Percentiles rank a stretch among this genome's conserved stretches.
Conservation (phyloP, 2,888 invertebrate genomes). For the Melinopterus prodromus region DNA sequence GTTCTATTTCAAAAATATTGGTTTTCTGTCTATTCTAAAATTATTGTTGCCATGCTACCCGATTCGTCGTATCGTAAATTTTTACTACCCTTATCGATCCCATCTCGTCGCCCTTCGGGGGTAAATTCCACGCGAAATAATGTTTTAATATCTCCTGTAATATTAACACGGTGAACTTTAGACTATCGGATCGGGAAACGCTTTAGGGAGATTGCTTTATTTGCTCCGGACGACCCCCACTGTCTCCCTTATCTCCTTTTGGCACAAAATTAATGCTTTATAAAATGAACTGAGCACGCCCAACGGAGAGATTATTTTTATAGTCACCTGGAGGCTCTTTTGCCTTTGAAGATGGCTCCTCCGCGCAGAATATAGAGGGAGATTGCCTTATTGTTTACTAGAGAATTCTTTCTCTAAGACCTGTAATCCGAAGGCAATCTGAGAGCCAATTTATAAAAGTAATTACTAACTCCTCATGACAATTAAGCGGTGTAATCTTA, state of each 20-base stretch:
- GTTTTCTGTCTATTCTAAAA: not conserved
- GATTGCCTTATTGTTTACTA: slow-evolving; percentile 4
- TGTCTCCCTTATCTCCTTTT: not conserved
- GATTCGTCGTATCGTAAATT: not conserved
- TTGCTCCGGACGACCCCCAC: not conserved
- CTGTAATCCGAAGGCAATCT: too few species aligned
- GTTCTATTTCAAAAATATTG: too few species aligned
- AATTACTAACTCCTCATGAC: too few species aligned
- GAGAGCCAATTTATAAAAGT: too few species aligned
- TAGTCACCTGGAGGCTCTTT: not conserved
- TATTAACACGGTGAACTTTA: slow-evolving; percentile 4
- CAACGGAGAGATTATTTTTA: not conserved
- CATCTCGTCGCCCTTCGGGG: not conserved
- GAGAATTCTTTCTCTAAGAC: not conserved
- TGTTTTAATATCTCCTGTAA: not conserved
- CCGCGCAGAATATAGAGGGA: not conserved
- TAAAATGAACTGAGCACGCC: not conserved
- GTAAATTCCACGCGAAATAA: not conserved
- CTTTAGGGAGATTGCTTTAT: not conserved
- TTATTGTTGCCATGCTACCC: not conserved
- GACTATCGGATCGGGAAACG: not conserved
- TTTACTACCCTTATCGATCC: not conserved
- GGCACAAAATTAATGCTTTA: not conserved
- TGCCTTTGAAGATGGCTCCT: not conserved
- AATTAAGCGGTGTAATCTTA: too few species aligned